These are phyloP conservation scores for Oncorhynchus nerka DNA, from an alignment of 2,113 vertebrate genomes.

Conservation along the genomic window DNA sequence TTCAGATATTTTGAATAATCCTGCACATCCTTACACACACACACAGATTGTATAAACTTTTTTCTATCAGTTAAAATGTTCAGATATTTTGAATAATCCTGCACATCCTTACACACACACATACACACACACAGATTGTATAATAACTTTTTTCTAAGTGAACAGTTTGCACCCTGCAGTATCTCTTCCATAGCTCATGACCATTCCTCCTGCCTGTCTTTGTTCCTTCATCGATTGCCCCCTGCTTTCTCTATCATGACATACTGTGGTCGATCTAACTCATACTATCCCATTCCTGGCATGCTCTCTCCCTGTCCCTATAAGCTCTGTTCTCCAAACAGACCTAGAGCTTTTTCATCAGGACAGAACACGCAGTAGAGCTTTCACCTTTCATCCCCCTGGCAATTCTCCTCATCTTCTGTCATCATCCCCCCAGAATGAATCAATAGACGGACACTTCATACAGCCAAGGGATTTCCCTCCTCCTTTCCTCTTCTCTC, in stretches of 20 bases:
- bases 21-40: neutral
- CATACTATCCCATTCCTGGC: slow-evolving; percentile 52
- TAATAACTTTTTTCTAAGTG: neutral
- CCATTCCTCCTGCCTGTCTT: slow-evolving; percentile 24
- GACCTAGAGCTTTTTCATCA: slow-evolving; percentile 39
- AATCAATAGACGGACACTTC: too few species aligned
- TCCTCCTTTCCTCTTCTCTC: neutral
- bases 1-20: too few species aligned
- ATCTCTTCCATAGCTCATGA: slow-evolving; percentile 19
- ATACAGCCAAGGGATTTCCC: too few species aligned
- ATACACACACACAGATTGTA: neutral
- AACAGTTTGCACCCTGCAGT: neutral
- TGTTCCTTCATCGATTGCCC: slow-evolving; percentile 55
- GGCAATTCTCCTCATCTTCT: too few species aligned
- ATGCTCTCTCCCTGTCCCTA: slow-evolving; percentile 31
- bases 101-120: too few species aligned
- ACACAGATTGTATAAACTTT: neutral
- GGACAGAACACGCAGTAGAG: slow-evolving; percentile 8
- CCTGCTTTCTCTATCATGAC: neutral
- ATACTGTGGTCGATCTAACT: slow-evolving; percentile 47
- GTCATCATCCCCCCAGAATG: too few species aligned
- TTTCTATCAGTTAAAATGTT: neutral
- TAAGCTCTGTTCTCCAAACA: slow-evolving; percentile 31
- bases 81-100: too few species aligned
- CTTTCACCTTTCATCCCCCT: too few species aligned